Conservation (phyloP, 2,113 vertebrate species). For the Rhipidura dahli region DNA sequence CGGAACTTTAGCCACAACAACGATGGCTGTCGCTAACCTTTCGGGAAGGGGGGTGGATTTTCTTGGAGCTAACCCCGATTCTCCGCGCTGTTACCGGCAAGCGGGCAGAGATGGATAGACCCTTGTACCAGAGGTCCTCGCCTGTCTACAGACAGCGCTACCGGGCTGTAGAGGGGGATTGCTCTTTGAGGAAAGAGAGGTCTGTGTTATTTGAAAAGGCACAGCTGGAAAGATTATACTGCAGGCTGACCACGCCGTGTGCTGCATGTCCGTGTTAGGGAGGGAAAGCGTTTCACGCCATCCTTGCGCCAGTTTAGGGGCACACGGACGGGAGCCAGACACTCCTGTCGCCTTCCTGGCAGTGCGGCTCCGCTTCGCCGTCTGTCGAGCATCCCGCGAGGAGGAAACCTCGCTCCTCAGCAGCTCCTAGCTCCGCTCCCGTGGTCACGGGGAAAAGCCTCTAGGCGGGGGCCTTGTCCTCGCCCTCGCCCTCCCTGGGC, state of each 20-base stretch:
- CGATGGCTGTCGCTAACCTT: neutral
- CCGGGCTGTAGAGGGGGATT: neutral
- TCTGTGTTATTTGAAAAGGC: neutral
- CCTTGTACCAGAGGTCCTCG: neutral
- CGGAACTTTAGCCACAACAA: neutral
- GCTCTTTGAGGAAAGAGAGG: neutral
- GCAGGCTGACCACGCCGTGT: neutral
- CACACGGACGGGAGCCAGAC: neutral
- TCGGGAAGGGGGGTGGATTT: neutral
- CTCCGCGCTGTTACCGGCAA: neutral
- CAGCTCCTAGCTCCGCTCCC: neutral
- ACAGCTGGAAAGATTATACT: neutral
- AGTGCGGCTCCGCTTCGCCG: neutral
- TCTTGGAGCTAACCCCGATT: neutral
- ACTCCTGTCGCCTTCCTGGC: neutral
- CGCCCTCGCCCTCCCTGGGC: too few relatives aligned
- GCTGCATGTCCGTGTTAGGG: neutral
- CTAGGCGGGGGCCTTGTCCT: neutral
- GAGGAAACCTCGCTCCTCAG: neutral
- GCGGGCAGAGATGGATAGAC: neutral
- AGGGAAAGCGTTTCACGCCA: neutral
- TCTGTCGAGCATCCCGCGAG: neutral
- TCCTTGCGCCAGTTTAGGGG: neutral
- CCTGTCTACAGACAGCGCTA: neutral
- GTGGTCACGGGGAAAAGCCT: neutral